A percentile compares a stretch with the other conserved stretches of the same genome.
phyloP scores from a whole-genome alignment of 2,888 invertebrate genomes.

The Phrixothrix hirtus region DNA sequence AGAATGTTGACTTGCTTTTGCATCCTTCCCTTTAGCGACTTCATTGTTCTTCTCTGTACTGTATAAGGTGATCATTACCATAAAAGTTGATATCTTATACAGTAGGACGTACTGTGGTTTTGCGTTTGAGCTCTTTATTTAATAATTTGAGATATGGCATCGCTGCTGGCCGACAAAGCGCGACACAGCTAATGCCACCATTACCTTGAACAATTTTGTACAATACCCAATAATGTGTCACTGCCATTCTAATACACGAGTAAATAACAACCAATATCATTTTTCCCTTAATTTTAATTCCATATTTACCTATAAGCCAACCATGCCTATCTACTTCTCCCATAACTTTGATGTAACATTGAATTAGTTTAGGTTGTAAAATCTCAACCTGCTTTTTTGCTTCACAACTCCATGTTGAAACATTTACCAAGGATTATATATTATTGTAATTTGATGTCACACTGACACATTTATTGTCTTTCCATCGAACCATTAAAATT shows the following conservation, averaged over 20 bases:
- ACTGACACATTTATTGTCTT: constrained; percentile 6
- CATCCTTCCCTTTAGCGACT: neutral
- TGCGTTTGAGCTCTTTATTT: no score
- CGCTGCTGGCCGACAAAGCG: no score
- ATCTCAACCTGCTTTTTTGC: neutral
- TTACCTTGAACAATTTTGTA: neutral
- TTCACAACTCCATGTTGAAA: neutral
- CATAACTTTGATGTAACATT: constrained; percentile 1
- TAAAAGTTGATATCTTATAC: neutral
- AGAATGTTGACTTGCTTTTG: constrained; percentile 1
- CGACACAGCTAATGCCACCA: neutral
- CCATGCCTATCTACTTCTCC: neutral
- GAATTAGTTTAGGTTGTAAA: neutral
- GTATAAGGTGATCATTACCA: neutral
- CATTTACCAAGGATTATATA: neutral
- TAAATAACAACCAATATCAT: neutral
- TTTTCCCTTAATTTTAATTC: constrained; percentile 1
- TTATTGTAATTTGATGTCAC: constrained; percentile 22
- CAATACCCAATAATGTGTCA: neutral
- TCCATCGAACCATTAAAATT: constrained; percentile 1
- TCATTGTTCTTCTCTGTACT: neutral
- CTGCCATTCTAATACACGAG: no score
- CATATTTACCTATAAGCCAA: no score
- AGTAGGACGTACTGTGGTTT: no score
- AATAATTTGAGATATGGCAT: no score